Percentiles rank a stretch among this genome's conserved stretches.
Evolutionary conservation across 2,113 vertebrate genomes (phyloP).

Genomic region (Hylia prasina): DNA sequence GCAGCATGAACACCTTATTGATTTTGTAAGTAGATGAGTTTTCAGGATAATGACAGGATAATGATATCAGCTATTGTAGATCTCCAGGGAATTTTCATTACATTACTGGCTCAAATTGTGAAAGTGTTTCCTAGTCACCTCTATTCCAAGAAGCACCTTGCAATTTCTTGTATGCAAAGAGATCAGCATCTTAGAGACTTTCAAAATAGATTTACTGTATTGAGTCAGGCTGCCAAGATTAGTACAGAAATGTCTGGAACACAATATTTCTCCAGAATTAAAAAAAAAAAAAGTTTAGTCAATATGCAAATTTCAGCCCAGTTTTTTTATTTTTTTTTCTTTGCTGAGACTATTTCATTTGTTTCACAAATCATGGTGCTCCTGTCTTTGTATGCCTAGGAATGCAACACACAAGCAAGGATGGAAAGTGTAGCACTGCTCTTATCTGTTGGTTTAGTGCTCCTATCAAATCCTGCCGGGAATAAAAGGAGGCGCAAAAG

Average conservation of each 20-base stretch:
- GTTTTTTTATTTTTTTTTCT: background rate
- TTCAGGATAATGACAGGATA: background rate
- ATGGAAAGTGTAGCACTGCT: background rate
- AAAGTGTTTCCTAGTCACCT: background rate
- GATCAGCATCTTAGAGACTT: background rate
- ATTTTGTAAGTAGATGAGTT: background rate
- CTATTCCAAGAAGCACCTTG: background rate
- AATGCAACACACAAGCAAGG: background rate
- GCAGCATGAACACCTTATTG: background rate
- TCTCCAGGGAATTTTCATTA: background rate
- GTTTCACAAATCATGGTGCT: background rate
- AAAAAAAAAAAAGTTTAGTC: background rate
- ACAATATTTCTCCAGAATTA: background rate
- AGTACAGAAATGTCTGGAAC: background rate
- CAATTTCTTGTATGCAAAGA: background rate
- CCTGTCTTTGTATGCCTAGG: background rate
- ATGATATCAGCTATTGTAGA: background rate
- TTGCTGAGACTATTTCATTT: background rate
- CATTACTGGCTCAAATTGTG: background rate
- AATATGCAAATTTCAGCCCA: background rate
- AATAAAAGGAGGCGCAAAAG: background rate
- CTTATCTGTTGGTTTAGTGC: background rate
- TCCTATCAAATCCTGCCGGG: background rate
- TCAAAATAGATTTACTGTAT: background rate
- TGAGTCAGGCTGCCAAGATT: background rate